Percentiles rank a stretch among this genome's conserved stretches.
These are phyloP conservation scores for Mesoligia furuncula DNA, from an alignment of 2,888 invertebrate species.

Conservation along the genomic window DNA sequence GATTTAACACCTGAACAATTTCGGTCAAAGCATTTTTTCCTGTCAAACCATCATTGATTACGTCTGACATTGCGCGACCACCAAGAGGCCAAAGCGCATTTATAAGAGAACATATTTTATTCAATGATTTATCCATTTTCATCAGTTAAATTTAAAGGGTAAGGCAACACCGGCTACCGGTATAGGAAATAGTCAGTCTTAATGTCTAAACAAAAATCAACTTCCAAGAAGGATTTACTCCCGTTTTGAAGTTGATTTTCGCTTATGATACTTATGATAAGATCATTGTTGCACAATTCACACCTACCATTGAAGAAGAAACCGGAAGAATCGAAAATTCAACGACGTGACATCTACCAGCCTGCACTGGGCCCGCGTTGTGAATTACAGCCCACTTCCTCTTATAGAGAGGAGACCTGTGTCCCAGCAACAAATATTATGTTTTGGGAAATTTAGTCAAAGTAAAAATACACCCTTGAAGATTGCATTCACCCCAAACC, in stretches of 20 bases:
- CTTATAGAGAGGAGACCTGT: background rate
- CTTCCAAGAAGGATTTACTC: background rate
- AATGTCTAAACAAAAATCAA: background rate
- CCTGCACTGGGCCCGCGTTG: background rate
- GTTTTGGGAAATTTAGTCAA: background rate
- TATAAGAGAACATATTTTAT: background rate
- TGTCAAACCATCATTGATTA: background rate
- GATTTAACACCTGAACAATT: background rate
- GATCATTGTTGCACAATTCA: background rate
- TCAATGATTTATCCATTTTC: background rate
- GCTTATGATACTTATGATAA: background rate
- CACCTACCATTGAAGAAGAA: background rate
- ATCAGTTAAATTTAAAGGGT: background rate
- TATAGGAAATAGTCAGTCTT: background rate
- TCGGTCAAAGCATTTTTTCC: background rate
- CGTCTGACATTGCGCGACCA: background rate
- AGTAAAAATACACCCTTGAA: background rate
- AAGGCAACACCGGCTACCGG: background rate
- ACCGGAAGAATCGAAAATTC: background rate
- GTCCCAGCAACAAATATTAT: background rate
- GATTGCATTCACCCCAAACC: background rate
- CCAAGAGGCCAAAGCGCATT: background rate
- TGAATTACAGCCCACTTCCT: background rate
- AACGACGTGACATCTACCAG: background rate
- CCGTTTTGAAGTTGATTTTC: background rate